phyloP scores from a whole-genome alignment of 1,140 invertebrate genomes.

The Rhopalosiphum padi region DNA sequence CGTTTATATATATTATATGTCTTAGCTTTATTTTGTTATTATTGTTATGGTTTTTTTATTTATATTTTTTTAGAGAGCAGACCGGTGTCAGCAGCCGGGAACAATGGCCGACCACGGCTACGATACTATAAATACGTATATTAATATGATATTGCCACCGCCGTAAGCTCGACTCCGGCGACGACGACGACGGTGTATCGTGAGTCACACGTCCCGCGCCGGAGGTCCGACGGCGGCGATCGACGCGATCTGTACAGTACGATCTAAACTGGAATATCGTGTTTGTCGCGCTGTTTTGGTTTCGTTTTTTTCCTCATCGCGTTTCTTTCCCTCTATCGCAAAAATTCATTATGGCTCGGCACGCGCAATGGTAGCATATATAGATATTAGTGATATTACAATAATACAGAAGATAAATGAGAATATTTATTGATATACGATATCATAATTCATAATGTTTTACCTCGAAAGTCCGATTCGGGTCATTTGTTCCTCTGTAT shows the following conservation, averaged over 20 bases:
- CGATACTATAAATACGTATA: conserved; percentile 25
- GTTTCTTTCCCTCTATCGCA: not conserved
- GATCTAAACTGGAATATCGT: conserved; percentile 47
- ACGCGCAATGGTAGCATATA: not conserved
- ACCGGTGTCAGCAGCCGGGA: not conserved
- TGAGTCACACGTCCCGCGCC: conserved; percentile 37
- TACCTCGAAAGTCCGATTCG: not conserved
- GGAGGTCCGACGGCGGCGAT: not conserved
- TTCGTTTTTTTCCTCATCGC: not conserved
- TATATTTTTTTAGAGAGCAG: not conserved
- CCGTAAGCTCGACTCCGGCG: not conserved
- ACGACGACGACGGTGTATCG: not conserved
- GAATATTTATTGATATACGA: not conserved
- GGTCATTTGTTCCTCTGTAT: too few species aligned
- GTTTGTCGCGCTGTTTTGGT: conserved; percentile 22
- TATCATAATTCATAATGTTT: not conserved
- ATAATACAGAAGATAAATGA: not conserved
- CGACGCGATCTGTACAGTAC: conserved; percentile 23
- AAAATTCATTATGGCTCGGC: not conserved
- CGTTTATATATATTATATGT: not conserved
- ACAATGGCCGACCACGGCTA: conserved; percentile 38
- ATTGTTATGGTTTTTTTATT: not conserved
- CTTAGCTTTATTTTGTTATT: not conserved
- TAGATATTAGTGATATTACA: too few species aligned
- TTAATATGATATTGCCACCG: conserved; percentile 10